These are phyloP conservation scores for Myripristis jacobus DNA, from an alignment of 2,797 vertebrate genomes.

Conservation along the genomic window DNA sequence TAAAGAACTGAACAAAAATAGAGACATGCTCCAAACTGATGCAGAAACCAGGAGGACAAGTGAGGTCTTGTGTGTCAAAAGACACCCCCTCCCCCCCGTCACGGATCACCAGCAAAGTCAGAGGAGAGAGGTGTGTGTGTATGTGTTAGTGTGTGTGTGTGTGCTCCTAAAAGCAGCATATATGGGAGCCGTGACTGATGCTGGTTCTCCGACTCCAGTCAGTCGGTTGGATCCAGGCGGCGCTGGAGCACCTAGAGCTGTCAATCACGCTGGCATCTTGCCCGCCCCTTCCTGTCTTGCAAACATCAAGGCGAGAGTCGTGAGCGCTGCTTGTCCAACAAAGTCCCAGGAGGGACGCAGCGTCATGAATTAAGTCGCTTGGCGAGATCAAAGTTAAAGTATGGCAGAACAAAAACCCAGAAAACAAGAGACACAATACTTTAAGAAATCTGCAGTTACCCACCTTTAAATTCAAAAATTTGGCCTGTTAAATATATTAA, in stretches of 20 bases:
- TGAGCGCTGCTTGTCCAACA: too few relatives aligned
- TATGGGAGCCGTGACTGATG: slow-evolving; percentile 20
- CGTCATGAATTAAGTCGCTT: slow-evolving; percentile 29
- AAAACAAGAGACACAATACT: slow-evolving; percentile 43
- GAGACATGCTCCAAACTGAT: not conserved
- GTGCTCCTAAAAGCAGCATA: not conserved
- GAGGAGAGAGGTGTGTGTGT: too few relatives aligned
- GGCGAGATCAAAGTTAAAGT: slow-evolving; percentile 48
- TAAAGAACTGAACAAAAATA: slow-evolving; percentile 6
- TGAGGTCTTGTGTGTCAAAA: slow-evolving; percentile 22
- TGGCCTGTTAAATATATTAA: too few relatives aligned
- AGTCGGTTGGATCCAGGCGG: not conserved
- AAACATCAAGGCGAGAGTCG: too few relatives aligned
- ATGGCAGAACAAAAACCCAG: slow-evolving; percentile 46
- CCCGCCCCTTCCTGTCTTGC: slow-evolving; percentile 9
- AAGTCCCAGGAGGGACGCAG: not conserved
- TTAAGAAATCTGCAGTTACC: too few relatives aligned
- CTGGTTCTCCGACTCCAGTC: not conserved
- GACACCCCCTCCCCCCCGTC: not conserved
- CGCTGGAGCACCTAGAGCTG: not conserved
- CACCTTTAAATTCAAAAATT: too few relatives aligned
- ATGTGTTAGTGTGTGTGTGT: not conserved
- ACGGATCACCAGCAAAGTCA: slow-evolving; percentile 21
- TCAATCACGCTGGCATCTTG: slow-evolving; percentile 8
- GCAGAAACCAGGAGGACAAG: not conserved